Base-by-base conservation (phyloP, 1,140 invertebrate genomes). In the Thalassaphorura encarpata region DNA sequence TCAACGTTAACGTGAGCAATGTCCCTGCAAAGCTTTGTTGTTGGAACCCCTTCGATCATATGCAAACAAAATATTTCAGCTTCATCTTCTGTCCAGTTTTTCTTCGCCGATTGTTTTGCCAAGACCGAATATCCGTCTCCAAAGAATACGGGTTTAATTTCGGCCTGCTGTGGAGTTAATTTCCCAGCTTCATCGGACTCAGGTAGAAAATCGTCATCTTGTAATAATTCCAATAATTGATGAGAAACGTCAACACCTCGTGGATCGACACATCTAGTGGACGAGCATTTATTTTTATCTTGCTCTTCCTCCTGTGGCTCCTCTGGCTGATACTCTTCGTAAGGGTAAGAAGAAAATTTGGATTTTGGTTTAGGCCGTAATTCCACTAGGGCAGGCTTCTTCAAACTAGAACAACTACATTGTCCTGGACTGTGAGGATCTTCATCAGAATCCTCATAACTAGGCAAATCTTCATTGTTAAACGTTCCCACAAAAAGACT, bases 401-500 rank as follows among this genome's bases (percentile, higher is more conserved):
- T 63, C 2, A 61, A 33, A 2, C 24, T 31, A 2, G 61, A 66
- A 45, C 61, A 66, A 61, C 61, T 66, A 46, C 64, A 63, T 5
- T 61, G 54, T 26, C 61, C 64, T n/a, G 57, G 58, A 40, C 52
- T 47, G 11, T 24, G 15, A 8, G 16, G 1, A n/a, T 66, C 61
- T 21, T 58, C 52, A 15, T 48, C n/a, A 29, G 51, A 29, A 11
- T 46, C 56, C 13, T 66, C 63, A 13, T 54, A 40, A 3, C 28
- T 21, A 23, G 58, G 43, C 28, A 55, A 40, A 29, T 47, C 54
- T 31, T 64, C 56, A 19, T 50, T 51, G 24, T 21, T 51, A 45
- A 66, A 66, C 18, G 45, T 49, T 2, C 64, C 64, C 24, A 56
- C 59, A 50, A 66, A 66, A 18, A 66, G 50, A 50, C 59, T 62